Evolutionary conservation across 2,888 invertebrate genomes (phyloP), one percentile per base, ranked within the genome.

Genomic region (Eueremaeus valkanovi): DNA sequence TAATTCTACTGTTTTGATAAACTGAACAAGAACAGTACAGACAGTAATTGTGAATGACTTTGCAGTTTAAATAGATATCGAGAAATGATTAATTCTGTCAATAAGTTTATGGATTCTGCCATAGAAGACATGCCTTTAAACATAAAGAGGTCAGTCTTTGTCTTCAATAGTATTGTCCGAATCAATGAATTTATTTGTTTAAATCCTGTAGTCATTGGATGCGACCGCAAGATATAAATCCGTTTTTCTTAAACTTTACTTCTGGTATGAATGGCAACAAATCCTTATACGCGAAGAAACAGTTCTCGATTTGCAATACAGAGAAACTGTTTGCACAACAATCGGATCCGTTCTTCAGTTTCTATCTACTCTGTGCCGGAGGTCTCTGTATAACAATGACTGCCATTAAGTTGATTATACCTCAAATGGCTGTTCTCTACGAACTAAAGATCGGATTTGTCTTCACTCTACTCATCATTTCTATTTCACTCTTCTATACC

Each of bases 91-190:
- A 77, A 76, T 16, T 77, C 79, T 42, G 90, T 90, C 11, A 84
- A 92, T 81, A 87, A 88, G 11, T 90, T 90, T 81, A 92, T 93
- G 90, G 88, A 89, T 73, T 87, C 89, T 45, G 90, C 91, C 79
- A 90, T 93, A 78, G 89, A 92, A 79, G 88, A 89, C 79, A 91
- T 93, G 90, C 90, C 91, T n/a, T 88, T 91, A 78, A 90, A 91
- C 76, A 91, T 91, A 82, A 88, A 88, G 84, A 88, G 31, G 75
- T 76, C 16, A 36, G 36, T 61, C 36, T 33, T n/a, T n/a, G n/a
- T n/a, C n/a, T n/a, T n/a, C n/a, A n/a, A n/a, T n/a, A n/a, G n/a
- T n/a, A n/a, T n/a, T n/a, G n/a, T n/a, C n/a, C n/a, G n/a, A n/a
- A n/a, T n/a, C n/a, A n/a, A n/a, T n/a, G 13, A 40, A 72, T 36